A percentile compares a stretch with the other conserved stretches of the same genome.
Conservation (phyloP, 2,888 invertebrate genomes). For the Chydorus sphaericus region DNA sequence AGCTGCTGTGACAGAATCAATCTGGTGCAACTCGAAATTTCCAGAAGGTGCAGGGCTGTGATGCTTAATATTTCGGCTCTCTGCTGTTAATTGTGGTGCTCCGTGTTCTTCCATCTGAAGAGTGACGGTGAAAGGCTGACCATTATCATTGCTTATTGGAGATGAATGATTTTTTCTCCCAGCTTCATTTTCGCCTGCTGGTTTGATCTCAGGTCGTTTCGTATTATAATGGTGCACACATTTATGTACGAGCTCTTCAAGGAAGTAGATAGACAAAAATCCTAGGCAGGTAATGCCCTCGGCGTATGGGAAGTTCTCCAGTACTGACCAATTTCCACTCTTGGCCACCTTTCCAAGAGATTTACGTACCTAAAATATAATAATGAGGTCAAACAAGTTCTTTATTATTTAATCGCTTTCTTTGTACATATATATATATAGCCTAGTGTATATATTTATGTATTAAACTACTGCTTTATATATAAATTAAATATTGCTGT, state of each 20-base stretch:
- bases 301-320: conserved; percentile 29
- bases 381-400: too few relatives aligned
- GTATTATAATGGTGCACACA: too few relatives aligned
- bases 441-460: too few relatives aligned
- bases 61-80: conserved; percentile 17
- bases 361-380: conserved; percentile 30
- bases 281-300: conserved; percentile 37
- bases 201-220: too few relatives aligned
- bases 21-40: conserved; percentile 18
- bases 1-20: conserved; percentile 22
- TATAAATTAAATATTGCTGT: too few relatives aligned
- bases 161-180: conserved; percentile 4
- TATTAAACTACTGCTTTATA: too few relatives aligned
- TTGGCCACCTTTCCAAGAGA: conserved; percentile 28
- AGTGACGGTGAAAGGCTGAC: conserved; percentile 12
- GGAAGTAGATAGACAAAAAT: conserved; percentile 39
- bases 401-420: too few relatives aligned
- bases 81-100: conserved; percentile 14
- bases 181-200: conserved; percentile 17
- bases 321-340: conserved; percentile 16
- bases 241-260: conserved; percentile 32
- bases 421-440: too few relatives aligned
- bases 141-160: conserved; percentile 13
- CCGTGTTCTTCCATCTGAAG: conserved; percentile 15
- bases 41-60: conserved; percentile 20